Conservation (phyloP, 2,113 vertebrate genomes). For the Tragelaphus imberbis region DNA sequence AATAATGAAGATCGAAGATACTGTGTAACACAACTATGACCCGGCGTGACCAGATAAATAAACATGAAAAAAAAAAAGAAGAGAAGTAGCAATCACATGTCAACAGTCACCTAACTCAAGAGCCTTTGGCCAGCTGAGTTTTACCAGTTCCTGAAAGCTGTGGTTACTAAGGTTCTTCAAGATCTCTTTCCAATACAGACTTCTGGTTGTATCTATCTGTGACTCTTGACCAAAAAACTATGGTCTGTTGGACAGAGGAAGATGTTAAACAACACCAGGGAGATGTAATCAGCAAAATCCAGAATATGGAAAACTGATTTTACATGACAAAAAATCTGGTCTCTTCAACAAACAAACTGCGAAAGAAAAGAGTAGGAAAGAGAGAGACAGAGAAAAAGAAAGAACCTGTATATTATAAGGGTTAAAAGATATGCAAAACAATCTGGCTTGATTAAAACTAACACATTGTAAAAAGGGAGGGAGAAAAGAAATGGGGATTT, state of each 20-base stretch:
- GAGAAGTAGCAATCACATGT: neutral
- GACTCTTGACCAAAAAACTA: neutral
- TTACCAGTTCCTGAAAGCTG: neutral
- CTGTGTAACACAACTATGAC: neutral
- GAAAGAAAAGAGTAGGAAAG: neutral
- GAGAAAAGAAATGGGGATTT: neutral
- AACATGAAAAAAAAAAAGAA: neutral
- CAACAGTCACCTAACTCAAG: neutral
- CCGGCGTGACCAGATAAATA: neutral
- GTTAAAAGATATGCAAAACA: neutral
- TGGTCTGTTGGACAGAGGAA: neutral
- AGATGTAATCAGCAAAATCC: neutral
- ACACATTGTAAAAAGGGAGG: neutral
- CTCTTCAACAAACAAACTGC: neutral
- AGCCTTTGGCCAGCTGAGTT: neutral
- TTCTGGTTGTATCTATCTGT: neutral
- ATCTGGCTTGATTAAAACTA: neutral
- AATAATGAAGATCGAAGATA: neutral
- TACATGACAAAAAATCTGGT: neutral
- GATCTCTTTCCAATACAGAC: neutral
- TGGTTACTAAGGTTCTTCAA: neutral
- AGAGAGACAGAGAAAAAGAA: neutral
- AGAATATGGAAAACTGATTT: neutral
- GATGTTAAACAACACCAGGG: neutral
- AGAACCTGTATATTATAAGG: neutral